Evolutionary conservation across 2,888 invertebrate genomes (phyloP), one percentile per base, ranked within the genome.

Genomic region (Therioaphis trifolii): DNA sequence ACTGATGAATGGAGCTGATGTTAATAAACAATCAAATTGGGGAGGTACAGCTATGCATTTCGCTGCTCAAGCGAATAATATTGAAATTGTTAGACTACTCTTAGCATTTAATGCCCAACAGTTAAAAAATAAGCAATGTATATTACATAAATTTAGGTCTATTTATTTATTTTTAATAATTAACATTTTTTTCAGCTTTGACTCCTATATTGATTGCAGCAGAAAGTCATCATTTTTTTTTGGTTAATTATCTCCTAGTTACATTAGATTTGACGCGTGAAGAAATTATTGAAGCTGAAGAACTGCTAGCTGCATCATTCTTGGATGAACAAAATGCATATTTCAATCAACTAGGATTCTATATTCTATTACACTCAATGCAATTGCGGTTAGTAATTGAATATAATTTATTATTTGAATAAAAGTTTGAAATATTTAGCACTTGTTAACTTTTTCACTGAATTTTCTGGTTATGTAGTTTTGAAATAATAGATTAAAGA

Each of bases 301-400:
- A 97, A 88, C 90, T 97, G 75, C 90, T 97, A 12, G 97, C 97
- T 3, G 96, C 97, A 0, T 96, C 96, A 0, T 97, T 93, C 89
- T 97, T 96, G 0, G 97, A 97, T 88, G 96, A 96, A 88, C 96
- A 96, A 89, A 95, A 96, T 87, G 94, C 93, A 88, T 97, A 97
- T 88, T 93, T 94, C 87, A 89, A 95, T 86, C 88, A 91, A 88
- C 93, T 92, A 89, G 94, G 96, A 12, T 96, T 93, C 88, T 91
- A 92, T 87, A 96, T 95, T 88, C 89, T 97, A 80, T 91, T 93
- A 87, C 91, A 92, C 89, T 94, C 94, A 43, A 94, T 97, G 95
- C 89, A 91, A 87, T 91, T 95, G 89, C 91, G 96, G 88, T 93
- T 90, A 87, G 90, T 84, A 55, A 84, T 46, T 2, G 40, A 80